Percentiles rank a stretch among this genome's conserved stretches.
These are phyloP conservation scores for Clanis bilineata DNA, from an alignment of 2,888 invertebrate species.

Conservation along the genomic window DNA sequence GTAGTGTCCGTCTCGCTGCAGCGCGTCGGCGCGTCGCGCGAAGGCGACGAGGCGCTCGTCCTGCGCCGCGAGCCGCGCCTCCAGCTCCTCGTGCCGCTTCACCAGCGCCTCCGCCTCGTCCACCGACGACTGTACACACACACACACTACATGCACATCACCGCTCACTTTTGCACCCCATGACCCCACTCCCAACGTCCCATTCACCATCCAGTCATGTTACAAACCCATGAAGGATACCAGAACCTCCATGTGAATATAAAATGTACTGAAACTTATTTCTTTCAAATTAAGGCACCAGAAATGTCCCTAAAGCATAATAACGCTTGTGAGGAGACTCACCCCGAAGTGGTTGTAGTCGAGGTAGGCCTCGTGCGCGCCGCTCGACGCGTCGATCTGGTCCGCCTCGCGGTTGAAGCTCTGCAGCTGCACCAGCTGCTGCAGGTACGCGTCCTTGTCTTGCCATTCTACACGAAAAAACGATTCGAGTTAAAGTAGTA, in stretches of 20 bases:
- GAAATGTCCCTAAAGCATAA: no score
- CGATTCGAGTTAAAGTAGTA: no score
- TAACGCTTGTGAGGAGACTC: constrained; percentile 44
- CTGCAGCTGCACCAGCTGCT: constrained; percentile 94
- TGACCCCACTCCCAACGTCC: no score
- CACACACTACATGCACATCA: background rate
- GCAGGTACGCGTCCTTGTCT: constrained; percentile 92
- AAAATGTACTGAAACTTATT: no score
- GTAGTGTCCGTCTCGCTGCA: constrained; percentile 90
- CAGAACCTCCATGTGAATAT: no score
- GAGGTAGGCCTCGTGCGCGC: constrained; percentile 96
- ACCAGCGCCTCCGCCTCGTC: constrained; percentile 96
- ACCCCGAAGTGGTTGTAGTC: constrained; percentile 94
- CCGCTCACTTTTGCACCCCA: no score
- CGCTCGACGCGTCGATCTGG: constrained; percentile 97
- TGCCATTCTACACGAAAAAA: constrained; percentile 90
- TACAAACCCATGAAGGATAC: no score
- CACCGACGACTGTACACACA: constrained; percentile 85
- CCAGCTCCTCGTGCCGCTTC: constrained; percentile 96
- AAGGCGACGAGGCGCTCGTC: constrained; percentile 94
- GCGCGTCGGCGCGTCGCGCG: constrained; percentile 90
- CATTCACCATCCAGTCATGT: no score
- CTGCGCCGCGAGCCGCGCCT: constrained; percentile 95
- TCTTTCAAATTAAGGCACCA: no score
- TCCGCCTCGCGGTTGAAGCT: constrained; percentile 98